A percentile compares a stretch with the other conserved stretches of the same genome.
Conservation (phyloP, 2,888 invertebrate species). For the Syrista parreyssii region DNA sequence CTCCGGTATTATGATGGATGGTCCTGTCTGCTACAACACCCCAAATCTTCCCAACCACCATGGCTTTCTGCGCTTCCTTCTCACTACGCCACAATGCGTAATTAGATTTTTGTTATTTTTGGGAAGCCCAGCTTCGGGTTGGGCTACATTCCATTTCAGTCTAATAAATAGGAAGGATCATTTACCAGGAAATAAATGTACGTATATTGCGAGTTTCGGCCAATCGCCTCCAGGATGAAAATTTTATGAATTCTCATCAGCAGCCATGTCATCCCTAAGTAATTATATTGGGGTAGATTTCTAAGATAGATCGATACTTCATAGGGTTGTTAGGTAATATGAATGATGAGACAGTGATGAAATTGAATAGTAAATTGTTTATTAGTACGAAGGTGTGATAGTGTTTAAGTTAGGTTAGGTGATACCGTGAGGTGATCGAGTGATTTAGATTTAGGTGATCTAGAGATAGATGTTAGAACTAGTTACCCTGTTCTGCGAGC, state of each 20-base stretch:
- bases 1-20: slow-evolving; percentile 32
- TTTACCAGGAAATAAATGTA: background rate
- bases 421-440: slow-evolving; percentile 31
- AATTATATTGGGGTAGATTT: background rate
- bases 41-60: background rate
- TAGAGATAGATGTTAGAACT: slow-evolving; percentile 61
- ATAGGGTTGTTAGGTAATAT: background rate
- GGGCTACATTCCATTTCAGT: background rate
- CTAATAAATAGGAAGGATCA: background rate
- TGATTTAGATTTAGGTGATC: slow-evolving; percentile 37
- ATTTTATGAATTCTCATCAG: background rate
- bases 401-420: slow-evolving; percentile 45
- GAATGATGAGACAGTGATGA: slow-evolving; percentile 26
- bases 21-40: slow-evolving; percentile 24
- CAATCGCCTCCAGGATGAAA: background rate
- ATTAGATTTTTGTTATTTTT: slow-evolving; percentile 6
- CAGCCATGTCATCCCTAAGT: background rate
- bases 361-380: slow-evolving; percentile 62
- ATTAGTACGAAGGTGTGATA: slow-evolving; percentile 62
- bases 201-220: background rate
- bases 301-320: background rate
- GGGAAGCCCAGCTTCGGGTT: background rate
- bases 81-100: background rate
- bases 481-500: slow-evolving; percentile 63
- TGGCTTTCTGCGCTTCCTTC: slow-evolving; percentile 10